These are phyloP conservation scores for Heteractis magnifica DNA, from an alignment of 92 coral and sea anemone genomes.

Conservation along the genomic window DNA sequence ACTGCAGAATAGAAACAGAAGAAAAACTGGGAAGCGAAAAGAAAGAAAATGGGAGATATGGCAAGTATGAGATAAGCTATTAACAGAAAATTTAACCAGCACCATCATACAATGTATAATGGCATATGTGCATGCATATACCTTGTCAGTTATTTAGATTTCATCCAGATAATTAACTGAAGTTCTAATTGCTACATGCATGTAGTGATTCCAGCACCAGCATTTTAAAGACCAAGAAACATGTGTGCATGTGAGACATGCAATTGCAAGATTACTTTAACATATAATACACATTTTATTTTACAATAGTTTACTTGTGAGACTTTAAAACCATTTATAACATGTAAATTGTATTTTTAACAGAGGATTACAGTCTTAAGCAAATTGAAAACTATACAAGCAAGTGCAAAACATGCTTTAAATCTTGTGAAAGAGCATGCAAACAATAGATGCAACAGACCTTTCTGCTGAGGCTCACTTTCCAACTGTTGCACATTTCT, in stretches of 20 bases:
- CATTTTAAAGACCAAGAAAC: background rate
- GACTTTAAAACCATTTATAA: background rate
- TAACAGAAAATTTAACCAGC: no score
- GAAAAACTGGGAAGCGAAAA: no score
- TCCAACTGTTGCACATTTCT: constrained; percentile 9
- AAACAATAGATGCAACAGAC: constrained; percentile 15
- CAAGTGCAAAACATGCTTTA: background rate
- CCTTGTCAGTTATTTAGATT: background rate
- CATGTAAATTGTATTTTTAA: background rate
- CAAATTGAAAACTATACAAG: background rate
- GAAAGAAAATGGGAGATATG: no score
- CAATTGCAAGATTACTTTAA: background rate
- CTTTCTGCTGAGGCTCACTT: constrained; percentile 18
- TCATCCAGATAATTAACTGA: background rate
- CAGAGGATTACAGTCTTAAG: background rate
- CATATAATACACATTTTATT: background rate
- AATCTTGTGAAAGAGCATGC: background rate
- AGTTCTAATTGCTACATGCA: background rate
- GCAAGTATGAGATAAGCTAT: no score
- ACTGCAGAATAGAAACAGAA: no score
- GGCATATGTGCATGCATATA: background rate
- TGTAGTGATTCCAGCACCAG: background rate
- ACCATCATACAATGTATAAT: no score
- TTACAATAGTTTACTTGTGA: background rate
- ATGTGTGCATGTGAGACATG: background rate